Conservation (phyloP, 2,797 vertebrate species). For the Limosa lapponica region DNA sequence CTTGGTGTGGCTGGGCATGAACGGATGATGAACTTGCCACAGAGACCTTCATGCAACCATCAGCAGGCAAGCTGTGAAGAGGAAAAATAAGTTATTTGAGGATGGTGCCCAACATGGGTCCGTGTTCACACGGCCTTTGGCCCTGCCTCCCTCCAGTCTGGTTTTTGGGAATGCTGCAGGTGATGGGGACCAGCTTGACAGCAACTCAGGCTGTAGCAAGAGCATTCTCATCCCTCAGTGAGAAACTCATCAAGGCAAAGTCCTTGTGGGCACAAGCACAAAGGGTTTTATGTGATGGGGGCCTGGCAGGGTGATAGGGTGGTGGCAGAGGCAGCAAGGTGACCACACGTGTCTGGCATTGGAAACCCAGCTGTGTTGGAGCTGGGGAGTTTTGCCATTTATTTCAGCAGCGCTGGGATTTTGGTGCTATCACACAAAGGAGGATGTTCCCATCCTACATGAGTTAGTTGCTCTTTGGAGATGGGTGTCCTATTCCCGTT, state of each 20-base stretch:
- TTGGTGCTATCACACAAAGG: accelerated
- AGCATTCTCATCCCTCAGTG: neutral
- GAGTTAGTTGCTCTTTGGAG: neutral
- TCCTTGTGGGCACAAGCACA: neutral
- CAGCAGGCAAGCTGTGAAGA: neutral
- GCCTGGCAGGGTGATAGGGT: accelerated
- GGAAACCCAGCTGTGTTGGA: neutral
- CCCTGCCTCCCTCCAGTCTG: neutral
- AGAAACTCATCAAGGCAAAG: neutral
- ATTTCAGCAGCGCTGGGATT: neutral
- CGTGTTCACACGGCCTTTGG: neutral
- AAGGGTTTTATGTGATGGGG: accelerated
- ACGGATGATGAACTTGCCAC: neutral
- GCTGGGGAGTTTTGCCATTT: neutral
- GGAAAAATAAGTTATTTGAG: neutral
- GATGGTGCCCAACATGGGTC: accelerated
- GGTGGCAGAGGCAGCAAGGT: neutral
- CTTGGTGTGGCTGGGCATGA: neutral
- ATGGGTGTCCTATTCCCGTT: neutral
- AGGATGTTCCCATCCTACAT: accelerated
- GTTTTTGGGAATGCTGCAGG: neutral
- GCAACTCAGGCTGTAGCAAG: neutral
- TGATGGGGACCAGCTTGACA: neutral
- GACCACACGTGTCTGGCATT: accelerated
- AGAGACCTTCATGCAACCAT: neutral